phyloP scores from a whole-genome alignment of 1,140 invertebrate species.

The Pseudomyrmex pallidus region DNA sequence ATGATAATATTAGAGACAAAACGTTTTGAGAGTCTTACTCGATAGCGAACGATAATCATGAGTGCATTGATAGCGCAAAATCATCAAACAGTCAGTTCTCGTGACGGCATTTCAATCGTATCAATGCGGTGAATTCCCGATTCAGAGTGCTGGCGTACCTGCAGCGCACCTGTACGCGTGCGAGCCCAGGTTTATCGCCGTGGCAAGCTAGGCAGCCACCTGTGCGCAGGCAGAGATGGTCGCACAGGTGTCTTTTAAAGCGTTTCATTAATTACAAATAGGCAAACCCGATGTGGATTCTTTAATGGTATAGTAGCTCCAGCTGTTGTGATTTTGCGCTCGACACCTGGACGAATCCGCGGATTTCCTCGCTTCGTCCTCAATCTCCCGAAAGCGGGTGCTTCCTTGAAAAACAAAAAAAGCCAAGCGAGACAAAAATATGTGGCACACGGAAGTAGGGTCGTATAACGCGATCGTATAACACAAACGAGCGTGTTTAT shows the following conservation, averaged over 20 bases:
- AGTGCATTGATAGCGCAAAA: background rate
- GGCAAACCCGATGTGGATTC: slow-evolving; percentile 70
- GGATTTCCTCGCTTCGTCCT: slow-evolving; percentile 69
- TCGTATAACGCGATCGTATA: slow-evolving; percentile 21
- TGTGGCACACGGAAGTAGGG: slow-evolving; percentile 16
- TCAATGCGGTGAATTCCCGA: slow-evolving; percentile 64
- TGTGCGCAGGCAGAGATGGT: slow-evolving; percentile 76
- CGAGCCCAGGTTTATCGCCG: slow-evolving; percentile 70
- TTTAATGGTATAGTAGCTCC: slow-evolving; percentile 2
- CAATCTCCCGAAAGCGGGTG: slow-evolving; percentile 55
- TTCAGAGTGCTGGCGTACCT: slow-evolving; percentile 70
- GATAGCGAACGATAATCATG: background rate
- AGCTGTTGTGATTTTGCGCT: slow-evolving; percentile 45
- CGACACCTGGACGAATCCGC: slow-evolving; percentile 59
- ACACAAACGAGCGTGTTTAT: slow-evolving; percentile 11
- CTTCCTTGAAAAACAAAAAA: slow-evolving; percentile 28
- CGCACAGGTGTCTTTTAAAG: slow-evolving; percentile 82
- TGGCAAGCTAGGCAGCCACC: slow-evolving; percentile 74
- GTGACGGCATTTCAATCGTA: slow-evolving; percentile 64
- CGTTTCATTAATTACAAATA: slow-evolving; percentile 83
- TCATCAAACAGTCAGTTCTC: slow-evolving; percentile 13
- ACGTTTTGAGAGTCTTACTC: background rate
- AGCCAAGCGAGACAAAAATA: background rate
- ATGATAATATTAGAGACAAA: background rate
- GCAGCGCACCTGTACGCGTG: slow-evolving; percentile 71